Evolutionary conservation across 2,113 vertebrate species (phyloP).

Genomic region (Poeciliopsis retropinna): DNA sequence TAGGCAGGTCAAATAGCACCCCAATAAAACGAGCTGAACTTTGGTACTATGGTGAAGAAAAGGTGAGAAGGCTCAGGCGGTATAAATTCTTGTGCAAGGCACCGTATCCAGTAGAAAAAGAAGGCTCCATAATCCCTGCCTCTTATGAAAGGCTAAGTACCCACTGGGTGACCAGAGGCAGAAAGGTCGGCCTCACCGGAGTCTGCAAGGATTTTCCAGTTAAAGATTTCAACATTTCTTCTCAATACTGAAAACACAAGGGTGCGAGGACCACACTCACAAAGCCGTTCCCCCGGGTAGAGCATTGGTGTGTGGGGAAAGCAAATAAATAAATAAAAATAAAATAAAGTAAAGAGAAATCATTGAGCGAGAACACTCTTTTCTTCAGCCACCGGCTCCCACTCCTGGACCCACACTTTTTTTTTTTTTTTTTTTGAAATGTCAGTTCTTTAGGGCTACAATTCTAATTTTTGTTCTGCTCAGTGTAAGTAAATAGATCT

Average conservation of each 20-base stretch:
- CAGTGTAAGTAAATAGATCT: conserved; percentile 74
- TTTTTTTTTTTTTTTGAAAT: too few species aligned
- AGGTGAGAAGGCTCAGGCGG: background rate
- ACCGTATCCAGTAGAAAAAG: background rate
- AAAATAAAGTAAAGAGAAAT: conserved; percentile 36
- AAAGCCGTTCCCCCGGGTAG: conserved; percentile 66
- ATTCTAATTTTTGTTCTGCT: conserved; percentile 62
- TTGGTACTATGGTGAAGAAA: background rate
- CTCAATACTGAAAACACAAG: conserved; percentile 56
- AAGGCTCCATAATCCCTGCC: conserved; percentile 21
- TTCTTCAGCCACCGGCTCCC: conserved; percentile 48
- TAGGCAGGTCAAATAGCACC: background rate
- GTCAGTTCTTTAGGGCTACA: conserved; percentile 64
- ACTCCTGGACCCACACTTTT: conserved; percentile 48
- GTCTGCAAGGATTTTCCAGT: conserved; percentile 39
- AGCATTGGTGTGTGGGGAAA: conserved; percentile 61
- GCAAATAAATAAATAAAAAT: conserved; percentile 29
- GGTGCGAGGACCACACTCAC: conserved; percentile 36
- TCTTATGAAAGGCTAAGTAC: conserved; percentile 37
- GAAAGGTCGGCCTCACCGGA: conserved; percentile 61
- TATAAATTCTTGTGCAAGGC: background rate
- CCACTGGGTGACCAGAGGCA: conserved; percentile 41
- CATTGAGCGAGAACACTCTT: conserved; percentile 51
- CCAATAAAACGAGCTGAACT: background rate
- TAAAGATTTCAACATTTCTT: conserved; percentile 62